phyloP scores from a whole-genome alignment of 2,113 vertebrate genomes.

The Gopherus flavomarginatus region DNA sequence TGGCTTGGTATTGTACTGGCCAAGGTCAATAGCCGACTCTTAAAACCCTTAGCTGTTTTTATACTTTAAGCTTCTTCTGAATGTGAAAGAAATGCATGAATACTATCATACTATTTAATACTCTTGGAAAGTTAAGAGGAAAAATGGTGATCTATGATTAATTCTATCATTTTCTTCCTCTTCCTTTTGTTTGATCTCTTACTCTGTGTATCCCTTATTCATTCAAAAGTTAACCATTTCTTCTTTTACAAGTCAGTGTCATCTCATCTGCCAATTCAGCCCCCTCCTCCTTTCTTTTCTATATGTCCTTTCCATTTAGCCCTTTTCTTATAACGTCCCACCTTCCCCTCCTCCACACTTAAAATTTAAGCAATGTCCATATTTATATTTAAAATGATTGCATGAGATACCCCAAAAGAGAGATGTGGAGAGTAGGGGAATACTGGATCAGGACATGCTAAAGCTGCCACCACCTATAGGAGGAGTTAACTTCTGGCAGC shows the following conservation, averaged over 20 bases:
- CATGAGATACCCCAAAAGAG: neutral
- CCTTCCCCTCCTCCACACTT: neutral
- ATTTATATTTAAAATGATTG: accelerated
- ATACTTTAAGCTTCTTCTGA: neutral
- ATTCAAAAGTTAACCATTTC: neutral
- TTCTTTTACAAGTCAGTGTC: neutral
- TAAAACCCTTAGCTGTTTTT: neutral
- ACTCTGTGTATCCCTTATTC: neutral
- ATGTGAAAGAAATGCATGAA: neutral
- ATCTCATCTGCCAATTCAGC: neutral
- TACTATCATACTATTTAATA: neutral
- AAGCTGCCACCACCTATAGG: neutral
- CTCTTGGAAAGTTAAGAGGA: neutral
- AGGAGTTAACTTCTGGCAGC: neutral
- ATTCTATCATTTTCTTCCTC: neutral
- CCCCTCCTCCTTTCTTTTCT: neutral
- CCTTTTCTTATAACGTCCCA: neutral
- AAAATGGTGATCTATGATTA: neutral
- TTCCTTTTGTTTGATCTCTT: neutral
- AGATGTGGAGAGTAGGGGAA: neutral
- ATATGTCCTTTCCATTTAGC: neutral
- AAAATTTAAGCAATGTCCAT: neutral
- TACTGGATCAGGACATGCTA: neutral
- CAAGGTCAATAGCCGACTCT: neutral
- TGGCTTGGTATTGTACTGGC: neutral